Evolutionary conservation across 2,888 invertebrate genomes (phyloP).

Genomic region (Stegophylla sp.): DNA sequence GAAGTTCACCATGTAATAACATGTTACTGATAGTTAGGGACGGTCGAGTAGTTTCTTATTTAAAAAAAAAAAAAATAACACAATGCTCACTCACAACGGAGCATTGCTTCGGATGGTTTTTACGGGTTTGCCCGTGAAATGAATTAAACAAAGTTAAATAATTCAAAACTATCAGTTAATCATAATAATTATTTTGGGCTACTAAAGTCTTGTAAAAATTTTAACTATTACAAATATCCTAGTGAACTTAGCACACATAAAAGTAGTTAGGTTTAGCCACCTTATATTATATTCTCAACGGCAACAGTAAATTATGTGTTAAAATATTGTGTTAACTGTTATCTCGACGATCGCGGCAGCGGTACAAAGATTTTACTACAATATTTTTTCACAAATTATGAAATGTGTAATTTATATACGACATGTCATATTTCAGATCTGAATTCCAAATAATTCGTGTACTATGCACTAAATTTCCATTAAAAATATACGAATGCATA

Average conservation of each 20-base stretch:
- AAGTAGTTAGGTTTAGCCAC: too few species aligned
- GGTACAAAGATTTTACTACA: too few species aligned
- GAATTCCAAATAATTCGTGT: too few species aligned
- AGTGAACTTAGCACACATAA: not conserved
- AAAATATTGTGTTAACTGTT: too few species aligned
- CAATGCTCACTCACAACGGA: not conserved
- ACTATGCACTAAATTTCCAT: too few species aligned
- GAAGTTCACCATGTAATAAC: conserved; percentile 30
- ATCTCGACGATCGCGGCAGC: too few species aligned
- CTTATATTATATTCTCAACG: too few species aligned
- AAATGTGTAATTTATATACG: too few species aligned
- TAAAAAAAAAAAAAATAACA: conserved; percentile 24
- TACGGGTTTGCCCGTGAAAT: conserved; percentile 23
- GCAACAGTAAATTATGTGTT: too few species aligned
- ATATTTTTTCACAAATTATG: too few species aligned
- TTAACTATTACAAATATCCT: not conserved
- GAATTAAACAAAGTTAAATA: not conserved
- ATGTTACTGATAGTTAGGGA: conserved; percentile 30
- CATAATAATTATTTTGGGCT: not conserved
- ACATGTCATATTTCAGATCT: too few species aligned
- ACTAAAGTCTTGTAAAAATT: not conserved
- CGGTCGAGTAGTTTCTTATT: conserved; percentile 30
- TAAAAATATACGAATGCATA: too few species aligned
- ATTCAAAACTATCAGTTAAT: not conserved
- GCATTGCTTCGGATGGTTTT: not conserved